Conservation (phyloP, 1,140 invertebrate species). For the Lepidurus arcticus region DNA sequence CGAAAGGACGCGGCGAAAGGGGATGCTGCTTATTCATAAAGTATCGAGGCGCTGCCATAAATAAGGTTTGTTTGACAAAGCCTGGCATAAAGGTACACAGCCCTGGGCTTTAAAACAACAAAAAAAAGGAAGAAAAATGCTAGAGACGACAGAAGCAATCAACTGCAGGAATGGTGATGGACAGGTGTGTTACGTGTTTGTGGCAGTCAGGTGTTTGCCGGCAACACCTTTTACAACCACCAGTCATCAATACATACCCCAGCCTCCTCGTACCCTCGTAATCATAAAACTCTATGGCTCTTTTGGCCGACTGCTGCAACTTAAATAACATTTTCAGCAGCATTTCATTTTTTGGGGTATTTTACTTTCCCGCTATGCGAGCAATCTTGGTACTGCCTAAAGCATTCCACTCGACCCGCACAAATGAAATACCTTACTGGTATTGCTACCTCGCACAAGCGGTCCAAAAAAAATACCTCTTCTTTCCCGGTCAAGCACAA, state of each 20-base stretch:
- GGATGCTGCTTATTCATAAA: slow-evolving; percentile 13
- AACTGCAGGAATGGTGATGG: neutral
- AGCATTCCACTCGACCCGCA: neutral
- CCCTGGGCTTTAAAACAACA: neutral
- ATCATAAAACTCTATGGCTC: slow-evolving; percentile 15
- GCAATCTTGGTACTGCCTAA: neutral
- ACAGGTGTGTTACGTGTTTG: slow-evolving; percentile 6
- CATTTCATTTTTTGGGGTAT: neutral
- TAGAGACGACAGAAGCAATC: slow-evolving; percentile 5
- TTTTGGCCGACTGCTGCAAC: neutral
- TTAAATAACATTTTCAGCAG: neutral
- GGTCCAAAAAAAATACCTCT: neutral
- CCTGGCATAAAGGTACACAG: slow-evolving; percentile 6
- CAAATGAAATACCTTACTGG: neutral
- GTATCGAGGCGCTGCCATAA: slow-evolving; percentile 14
- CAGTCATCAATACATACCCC: slow-evolving; percentile 18
- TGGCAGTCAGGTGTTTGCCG: slow-evolving; percentile 18
- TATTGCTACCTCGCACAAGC: neutral
- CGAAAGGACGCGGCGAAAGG: neutral
- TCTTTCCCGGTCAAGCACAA: neutral
- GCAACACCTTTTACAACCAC: slow-evolving; percentile 16
- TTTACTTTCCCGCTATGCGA: neutral
- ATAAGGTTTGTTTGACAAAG: slow-evolving; percentile 4
- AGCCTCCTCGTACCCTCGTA: slow-evolving; percentile 9
- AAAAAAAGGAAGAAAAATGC: neutral